Conservation (phyloP, 2,888 invertebrate genomes). For the Pherbina coryleti region DNA sequence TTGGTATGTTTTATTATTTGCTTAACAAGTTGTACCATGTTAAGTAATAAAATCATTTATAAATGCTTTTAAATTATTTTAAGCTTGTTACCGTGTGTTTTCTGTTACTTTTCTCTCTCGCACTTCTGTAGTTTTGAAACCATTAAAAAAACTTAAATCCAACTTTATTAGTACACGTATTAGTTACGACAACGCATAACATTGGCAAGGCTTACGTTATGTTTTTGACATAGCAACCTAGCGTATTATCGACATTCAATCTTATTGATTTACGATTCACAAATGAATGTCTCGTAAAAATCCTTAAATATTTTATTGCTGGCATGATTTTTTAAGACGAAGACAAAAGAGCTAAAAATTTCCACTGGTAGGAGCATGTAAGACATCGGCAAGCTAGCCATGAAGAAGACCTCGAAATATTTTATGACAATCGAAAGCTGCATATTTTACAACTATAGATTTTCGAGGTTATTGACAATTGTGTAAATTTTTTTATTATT, state of each 20-base stretch:
- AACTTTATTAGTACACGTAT: background rate
- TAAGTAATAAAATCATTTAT: too few species aligned
- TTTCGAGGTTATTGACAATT: constrained; percentile 25
- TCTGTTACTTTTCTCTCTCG: background rate
- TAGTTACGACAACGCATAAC: constrained; percentile 1
- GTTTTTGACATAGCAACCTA: background rate
- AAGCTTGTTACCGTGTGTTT: background rate
- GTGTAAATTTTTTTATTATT: too few species aligned
- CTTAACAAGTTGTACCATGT: too few species aligned
- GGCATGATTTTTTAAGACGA: constrained; percentile 30
- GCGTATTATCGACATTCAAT: constrained; percentile 37
- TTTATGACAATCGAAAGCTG: constrained; percentile 13
- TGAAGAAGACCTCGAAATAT: constrained; percentile 24
- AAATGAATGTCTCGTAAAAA: constrained; percentile 38
- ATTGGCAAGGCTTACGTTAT: background rate
- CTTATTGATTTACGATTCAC: constrained; percentile 38
- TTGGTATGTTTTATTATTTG: too few species aligned
- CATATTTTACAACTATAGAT: background rate
- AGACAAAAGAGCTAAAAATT: constrained; percentile 24
- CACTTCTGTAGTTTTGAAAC: background rate
- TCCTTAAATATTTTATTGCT: constrained; percentile 32
- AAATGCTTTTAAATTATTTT: background rate
- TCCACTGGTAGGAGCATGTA: constrained; percentile 10
- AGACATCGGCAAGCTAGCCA: background rate
- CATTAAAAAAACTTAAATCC: constrained; percentile 25